phyloP scores from a whole-genome alignment of 2,888 invertebrate species.

The Bellardia bayeri region DNA sequence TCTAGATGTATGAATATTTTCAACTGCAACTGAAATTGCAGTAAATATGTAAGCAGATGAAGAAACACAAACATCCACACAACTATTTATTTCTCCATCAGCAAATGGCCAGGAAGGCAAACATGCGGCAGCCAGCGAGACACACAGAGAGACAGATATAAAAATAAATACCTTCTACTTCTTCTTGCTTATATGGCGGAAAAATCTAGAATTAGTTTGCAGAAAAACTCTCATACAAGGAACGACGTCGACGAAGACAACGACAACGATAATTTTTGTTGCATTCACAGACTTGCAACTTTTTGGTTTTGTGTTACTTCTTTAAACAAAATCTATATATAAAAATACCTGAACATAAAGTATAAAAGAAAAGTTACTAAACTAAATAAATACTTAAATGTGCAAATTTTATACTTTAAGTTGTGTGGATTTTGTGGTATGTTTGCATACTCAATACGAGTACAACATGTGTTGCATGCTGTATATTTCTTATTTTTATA shows the following conservation, averaged over 20 bases:
- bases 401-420: slow-evolving; percentile 39
- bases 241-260: slow-evolving; percentile 30
- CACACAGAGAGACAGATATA: slow-evolving; percentile 13
- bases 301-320: slow-evolving; percentile 7
- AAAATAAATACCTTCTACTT: slow-evolving; percentile 43
- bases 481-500: background rate
- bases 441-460: slow-evolving; percentile 37
- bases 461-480: slow-evolving; percentile 39
- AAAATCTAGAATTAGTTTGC: slow-evolving; percentile 58
- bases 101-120: slow-evolving; percentile 21
- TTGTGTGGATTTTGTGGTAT: slow-evolving; percentile 43
- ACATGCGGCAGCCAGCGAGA: slow-evolving; percentile 1
- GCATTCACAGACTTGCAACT: slow-evolving; percentile 41
- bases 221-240: slow-evolving; percentile 51
- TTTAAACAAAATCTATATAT: slow-evolving; percentile 2
- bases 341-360: slow-evolving; percentile 51
- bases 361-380: slow-evolving; percentile 35
- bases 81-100: slow-evolving; percentile 49
- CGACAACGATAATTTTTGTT: slow-evolving; percentile 35
- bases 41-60: slow-evolving; percentile 37
- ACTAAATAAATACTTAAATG: slow-evolving; percentile 43
- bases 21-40: slow-evolving; percentile 15
- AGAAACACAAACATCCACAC: slow-evolving; percentile 7
- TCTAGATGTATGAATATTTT: slow-evolving; percentile 14
- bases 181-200: slow-evolving; percentile 46